phyloP scores from a whole-genome alignment of 92 coral and sea anemone species.

The Parazoanthus darwini region DNA sequence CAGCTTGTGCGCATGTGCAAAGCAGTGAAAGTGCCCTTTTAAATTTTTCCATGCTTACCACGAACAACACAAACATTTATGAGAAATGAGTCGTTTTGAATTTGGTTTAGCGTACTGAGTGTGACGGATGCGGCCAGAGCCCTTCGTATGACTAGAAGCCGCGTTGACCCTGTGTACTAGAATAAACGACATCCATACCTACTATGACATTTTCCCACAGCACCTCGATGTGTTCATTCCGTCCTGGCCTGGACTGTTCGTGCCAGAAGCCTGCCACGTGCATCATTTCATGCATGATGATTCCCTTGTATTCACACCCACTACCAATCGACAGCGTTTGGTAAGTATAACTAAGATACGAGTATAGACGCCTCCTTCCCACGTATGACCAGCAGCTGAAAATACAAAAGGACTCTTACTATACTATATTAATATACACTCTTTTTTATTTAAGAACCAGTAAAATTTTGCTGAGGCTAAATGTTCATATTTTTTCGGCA shows the following conservation, averaged over 20 bases:
- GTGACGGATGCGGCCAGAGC: too few relatives aligned
- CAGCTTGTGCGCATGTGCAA: too few relatives aligned
- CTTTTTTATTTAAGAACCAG: too few relatives aligned
- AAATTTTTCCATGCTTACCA: too few relatives aligned
- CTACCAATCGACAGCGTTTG: constrained; percentile 21
- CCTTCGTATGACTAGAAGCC: too few relatives aligned
- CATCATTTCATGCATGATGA: constrained; percentile 34
- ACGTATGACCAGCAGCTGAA: constrained; percentile 52
- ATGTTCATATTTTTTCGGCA: too few relatives aligned
- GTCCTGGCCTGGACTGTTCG: constrained; percentile 25
- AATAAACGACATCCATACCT: not conserved
- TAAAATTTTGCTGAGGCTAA: too few relatives aligned
- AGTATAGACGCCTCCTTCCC: not conserved
- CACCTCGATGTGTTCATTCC: constrained; percentile 21
- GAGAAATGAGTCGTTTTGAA: too few relatives aligned
- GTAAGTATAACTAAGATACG: not conserved
- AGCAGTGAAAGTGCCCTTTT: too few relatives aligned
- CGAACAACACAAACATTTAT: too few relatives aligned
- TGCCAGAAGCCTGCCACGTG: constrained; percentile 31
- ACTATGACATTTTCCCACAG: constrained; percentile 20
- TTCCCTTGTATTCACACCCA: constrained; percentile 22
- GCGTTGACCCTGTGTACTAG: too few relatives aligned
- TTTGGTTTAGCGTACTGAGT: too few relatives aligned
- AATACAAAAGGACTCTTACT: not conserved
- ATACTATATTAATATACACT: not conserved